Base-by-base conservation (phyloP, 2,888 invertebrate species). In the Cacoxenus indagator region DNA sequence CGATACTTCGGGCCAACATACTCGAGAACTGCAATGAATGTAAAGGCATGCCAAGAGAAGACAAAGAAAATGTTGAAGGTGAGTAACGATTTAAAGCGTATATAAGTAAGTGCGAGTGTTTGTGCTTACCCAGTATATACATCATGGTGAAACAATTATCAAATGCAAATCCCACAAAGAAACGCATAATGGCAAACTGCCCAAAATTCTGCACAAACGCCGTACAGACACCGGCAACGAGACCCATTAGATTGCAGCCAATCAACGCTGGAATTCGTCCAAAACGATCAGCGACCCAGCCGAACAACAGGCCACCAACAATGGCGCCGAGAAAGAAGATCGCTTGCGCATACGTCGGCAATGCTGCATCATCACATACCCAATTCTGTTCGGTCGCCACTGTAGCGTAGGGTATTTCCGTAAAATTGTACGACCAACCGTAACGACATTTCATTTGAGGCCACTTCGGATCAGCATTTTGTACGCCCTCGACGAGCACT, bases 91-190 rank as follows among this genome's bases (percentile, higher is more conserved):
- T 17, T 17, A 48, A 48, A 19, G 22, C 19, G 14, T 48, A 17
- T 4, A 6, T 24, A 4, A 17, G 51, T 51, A 17, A 11, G 19
- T 48, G 19, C 19, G 11, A n/a, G 8, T 48, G 11, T 26, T 26
- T 24, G 9, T 17, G 85, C 92, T 92, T 88, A 96, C 96, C 95
- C 76, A 96, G 89, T 84, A 96, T 96, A 78, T 96, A 96, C 94
- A 96, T 96, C 95, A 96, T 96, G 27, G 95, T 95, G 87, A 95
- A 96, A 83, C 95, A 95, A 88, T 95, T 96, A 87, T 96, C 96
- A 82, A 95, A 96, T 1, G 95, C 95, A 84, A 96, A 91, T 5
- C 96, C 96, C 1, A 96, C 94, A 64, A 96, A 90, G 89, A 96
- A 96, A 59, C 96, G 90, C 87, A 95, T 94, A 0, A 93, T 83